These are phyloP conservation scores for Glaucopsyche alexis DNA, from an alignment of 2,888 invertebrate genomes.

Conservation along the genomic window DNA sequence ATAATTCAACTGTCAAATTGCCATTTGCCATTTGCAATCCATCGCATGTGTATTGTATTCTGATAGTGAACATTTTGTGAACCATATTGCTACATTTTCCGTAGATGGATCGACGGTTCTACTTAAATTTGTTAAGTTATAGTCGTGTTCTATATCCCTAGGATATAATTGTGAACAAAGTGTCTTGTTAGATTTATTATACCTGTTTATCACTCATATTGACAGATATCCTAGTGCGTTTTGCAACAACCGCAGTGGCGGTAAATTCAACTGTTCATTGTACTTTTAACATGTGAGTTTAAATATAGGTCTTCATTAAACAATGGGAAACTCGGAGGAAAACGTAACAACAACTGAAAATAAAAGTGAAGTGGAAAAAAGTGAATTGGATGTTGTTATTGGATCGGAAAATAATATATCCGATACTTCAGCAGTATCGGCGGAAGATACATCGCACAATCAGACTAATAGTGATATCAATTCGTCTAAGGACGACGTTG, in stretches of 20 bases:
- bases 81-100: slow-evolving; percentile 46
- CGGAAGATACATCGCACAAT: slow-evolving; percentile 48
- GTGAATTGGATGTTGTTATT: slow-evolving; percentile 58
- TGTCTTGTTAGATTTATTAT: slow-evolving; percentile 58
- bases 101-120: slow-evolving; percentile 36
- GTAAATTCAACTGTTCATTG: slow-evolving; percentile 67
- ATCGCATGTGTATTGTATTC: slow-evolving; percentile 50
- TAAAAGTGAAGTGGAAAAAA: slow-evolving; percentile 50
- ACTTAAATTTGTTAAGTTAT: slow-evolving; percentile 10
- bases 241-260: slow-evolving; percentile 73
- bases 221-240: slow-evolving; percentile 78
- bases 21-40: slow-evolving; percentile 51
- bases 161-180: background rate
- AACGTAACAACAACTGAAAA: slow-evolving; percentile 53
- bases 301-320: slow-evolving; percentile 44
- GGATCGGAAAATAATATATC: slow-evolving; percentile 57
- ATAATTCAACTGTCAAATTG: slow-evolving; percentile 51
- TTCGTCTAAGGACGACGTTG: slow-evolving; percentile 60
- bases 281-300: slow-evolving; percentile 55
- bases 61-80: slow-evolving; percentile 41
- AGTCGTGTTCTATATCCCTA: background rate
- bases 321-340: slow-evolving; percentile 71
- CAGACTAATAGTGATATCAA: slow-evolving; percentile 52
- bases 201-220: slow-evolving; percentile 74
- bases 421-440: slow-evolving; percentile 54